Conservation (phyloP, 1,140 invertebrate genomes). For the Drosophila gunungcola region DNA sequence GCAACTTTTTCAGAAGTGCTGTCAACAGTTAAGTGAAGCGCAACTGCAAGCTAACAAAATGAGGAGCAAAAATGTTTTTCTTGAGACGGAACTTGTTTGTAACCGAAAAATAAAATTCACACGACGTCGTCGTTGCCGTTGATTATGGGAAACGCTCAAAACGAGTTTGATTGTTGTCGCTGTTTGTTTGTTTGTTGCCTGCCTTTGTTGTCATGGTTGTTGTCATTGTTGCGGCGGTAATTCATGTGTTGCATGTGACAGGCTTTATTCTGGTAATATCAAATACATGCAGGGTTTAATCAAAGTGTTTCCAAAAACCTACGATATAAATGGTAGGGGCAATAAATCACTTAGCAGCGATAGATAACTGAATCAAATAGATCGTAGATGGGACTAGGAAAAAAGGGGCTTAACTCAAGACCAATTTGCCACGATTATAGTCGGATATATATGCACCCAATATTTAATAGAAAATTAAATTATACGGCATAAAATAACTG, state of each 20-base stretch:
- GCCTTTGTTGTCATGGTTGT: conserved; percentile 20
- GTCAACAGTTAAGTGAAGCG: conserved; percentile 46
- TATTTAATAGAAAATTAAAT: conserved; percentile 32
- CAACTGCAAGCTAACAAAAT: conserved; percentile 52
- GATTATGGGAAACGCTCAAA: conserved; percentile 73
- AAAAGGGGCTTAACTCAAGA: neutral
- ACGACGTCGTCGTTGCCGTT: conserved; percentile 44
- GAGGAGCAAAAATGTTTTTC: conserved; percentile 33
- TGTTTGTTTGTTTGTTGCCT: conserved; percentile 27
- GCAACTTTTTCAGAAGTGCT: neutral
- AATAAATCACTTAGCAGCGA: conserved; percentile 31
- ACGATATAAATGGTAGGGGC: neutral
- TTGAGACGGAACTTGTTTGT: conserved; percentile 53
- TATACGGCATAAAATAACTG: conserved; percentile 21
- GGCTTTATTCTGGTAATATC: conserved; percentile 12
- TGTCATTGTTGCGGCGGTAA: conserved; percentile 47
- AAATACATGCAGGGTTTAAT: conserved; percentile 8
- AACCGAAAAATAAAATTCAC: conserved; percentile 64
- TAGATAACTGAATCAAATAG: neutral
- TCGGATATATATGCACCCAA: conserved; percentile 1
- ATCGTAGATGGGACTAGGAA: neutral
- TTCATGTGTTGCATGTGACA: conserved; percentile 67
- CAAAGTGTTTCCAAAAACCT: conserved; percentile 22
- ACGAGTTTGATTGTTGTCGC: conserved; percentile 61
- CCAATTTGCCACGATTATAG: conserved; percentile 36